phyloP scores from a whole-genome alignment of 2,888 invertebrate species.

The Eledone cirrhosa region DNA sequence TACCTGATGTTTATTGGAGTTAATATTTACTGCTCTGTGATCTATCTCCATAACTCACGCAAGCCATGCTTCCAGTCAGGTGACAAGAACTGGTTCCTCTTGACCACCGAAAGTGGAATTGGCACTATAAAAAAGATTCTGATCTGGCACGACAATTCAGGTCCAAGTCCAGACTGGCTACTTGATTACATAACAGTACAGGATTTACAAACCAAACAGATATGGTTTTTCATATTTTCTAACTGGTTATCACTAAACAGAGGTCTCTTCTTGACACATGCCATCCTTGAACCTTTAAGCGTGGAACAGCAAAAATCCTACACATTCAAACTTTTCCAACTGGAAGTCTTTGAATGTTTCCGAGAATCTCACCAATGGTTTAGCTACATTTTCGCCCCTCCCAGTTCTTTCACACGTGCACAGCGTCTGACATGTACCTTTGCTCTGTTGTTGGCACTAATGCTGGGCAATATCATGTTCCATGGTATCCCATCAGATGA shows the following conservation, averaged over 20 bases:
- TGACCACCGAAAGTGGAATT: conserved; percentile 46
- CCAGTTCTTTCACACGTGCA: conserved; percentile 56
- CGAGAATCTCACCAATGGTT: conserved; percentile 62
- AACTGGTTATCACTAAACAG: conserved; percentile 54
- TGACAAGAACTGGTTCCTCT: conserved; percentile 56
- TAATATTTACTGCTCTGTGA: conserved; percentile 38
- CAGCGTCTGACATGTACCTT: conserved; percentile 61
- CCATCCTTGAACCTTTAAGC: conserved; percentile 41
- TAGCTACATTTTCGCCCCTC: conserved; percentile 55
- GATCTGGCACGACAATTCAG: conserved; percentile 59
- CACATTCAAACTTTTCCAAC: conserved; percentile 42
- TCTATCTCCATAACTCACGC: conserved; percentile 38
- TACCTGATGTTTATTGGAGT: conserved; percentile 42
- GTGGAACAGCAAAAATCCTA: conserved; percentile 36
- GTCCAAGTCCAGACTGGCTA: conserved; percentile 55
- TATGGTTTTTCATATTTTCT: conserved; percentile 54
- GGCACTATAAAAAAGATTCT: conserved; percentile 48
- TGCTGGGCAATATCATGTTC: conserved; percentile 63
- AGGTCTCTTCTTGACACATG: conserved; percentile 39
- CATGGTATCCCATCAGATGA: conserved; percentile 54
- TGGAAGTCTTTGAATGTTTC: conserved; percentile 46
- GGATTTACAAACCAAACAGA: conserved; percentile 47
- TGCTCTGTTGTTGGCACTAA: conserved; percentile 53
- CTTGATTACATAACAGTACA: conserved; percentile 47
- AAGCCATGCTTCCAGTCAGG: conserved; percentile 48